These are phyloP conservation scores for Ammodytes dubius DNA, from an alignment of 2,113 vertebrate species.

Conservation along the genomic window DNA sequence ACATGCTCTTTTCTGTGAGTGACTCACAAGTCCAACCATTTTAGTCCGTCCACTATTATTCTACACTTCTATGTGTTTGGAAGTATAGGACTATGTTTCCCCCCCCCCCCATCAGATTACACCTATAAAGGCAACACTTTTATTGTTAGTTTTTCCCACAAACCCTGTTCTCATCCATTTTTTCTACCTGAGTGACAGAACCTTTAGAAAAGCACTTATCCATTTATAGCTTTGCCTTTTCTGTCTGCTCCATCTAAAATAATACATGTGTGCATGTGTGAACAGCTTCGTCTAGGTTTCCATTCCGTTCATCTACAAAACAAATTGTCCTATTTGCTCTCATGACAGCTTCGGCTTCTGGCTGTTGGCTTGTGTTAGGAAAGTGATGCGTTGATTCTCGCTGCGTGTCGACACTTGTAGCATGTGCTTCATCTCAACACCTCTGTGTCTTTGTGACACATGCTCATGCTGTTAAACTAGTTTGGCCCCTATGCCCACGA, in stretches of 20 bases:
- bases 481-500: neutral
- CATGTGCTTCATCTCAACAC: neutral
- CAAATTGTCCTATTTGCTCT: neutral
- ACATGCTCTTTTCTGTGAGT: conserved; percentile 99
- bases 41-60: conserved; percentile 8
- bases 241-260: neutral
- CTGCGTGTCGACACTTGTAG: conserved; percentile 11
- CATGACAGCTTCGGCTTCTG: neutral
- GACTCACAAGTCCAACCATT: conserved; percentile 2
- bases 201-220: neutral
- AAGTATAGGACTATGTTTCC: too few species aligned
- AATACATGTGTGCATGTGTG: neutral
- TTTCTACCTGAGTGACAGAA: neutral
- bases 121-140: neutral
- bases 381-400: neutral
- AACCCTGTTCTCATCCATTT: neutral
- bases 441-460: neutral
- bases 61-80: neutral
- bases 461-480: neutral
- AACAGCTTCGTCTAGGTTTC: neutral
- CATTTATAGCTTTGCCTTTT: neutral
- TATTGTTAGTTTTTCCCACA: neutral
- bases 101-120: neutral
- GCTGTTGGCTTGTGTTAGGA: neutral
- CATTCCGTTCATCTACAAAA: neutral